Evolutionary conservation across 1,140 invertebrate genomes (phyloP).

Genomic region (Trachelipus rathkii): DNA sequence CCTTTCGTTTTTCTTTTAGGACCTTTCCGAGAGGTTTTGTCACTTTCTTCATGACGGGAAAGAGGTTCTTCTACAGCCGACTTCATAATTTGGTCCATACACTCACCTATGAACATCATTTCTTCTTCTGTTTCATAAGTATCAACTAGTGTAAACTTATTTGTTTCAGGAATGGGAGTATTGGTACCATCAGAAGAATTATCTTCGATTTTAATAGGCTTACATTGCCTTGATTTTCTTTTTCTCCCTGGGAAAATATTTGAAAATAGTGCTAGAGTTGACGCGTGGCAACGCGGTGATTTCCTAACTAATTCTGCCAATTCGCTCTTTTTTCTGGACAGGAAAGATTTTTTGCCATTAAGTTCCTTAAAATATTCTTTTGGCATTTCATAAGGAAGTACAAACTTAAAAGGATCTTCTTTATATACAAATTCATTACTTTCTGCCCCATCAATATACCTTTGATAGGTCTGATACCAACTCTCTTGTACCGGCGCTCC

Average conservation of each 20-base stretch:
- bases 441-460: conserved; percentile 38
- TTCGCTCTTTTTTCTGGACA: conserved; percentile 41
- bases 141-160: conserved; percentile 30
- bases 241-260: conserved; percentile 37
- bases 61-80: conserved; percentile 17
- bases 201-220: conserved; percentile 37
- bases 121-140: conserved; percentile 39
- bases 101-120: conserved; percentile 35
- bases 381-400: conserved; percentile 45
- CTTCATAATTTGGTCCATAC: conserved; percentile 40
- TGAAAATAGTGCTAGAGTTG: conserved; percentile 43
- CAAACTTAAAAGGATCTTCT: conserved; percentile 38
- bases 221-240: conserved; percentile 25
- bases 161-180: conserved; percentile 38
- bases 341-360: conserved; percentile 32
- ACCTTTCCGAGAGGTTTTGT: conserved; percentile 17
- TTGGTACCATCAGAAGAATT: conserved; percentile 43
- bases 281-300: conserved; percentile 44
- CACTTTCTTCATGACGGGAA: conserved; percentile 17
- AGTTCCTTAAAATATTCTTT: conserved; percentile 42
- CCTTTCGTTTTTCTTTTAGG: conserved; percentile 37
- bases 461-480: conserved; percentile 44
- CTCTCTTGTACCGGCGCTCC: conserved; percentile 37
- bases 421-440: conserved; percentile 40
- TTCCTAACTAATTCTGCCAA: conserved; percentile 43